Conservation (phyloP, 2,888 invertebrate species). For the Agrotis exclamationis region DNA sequence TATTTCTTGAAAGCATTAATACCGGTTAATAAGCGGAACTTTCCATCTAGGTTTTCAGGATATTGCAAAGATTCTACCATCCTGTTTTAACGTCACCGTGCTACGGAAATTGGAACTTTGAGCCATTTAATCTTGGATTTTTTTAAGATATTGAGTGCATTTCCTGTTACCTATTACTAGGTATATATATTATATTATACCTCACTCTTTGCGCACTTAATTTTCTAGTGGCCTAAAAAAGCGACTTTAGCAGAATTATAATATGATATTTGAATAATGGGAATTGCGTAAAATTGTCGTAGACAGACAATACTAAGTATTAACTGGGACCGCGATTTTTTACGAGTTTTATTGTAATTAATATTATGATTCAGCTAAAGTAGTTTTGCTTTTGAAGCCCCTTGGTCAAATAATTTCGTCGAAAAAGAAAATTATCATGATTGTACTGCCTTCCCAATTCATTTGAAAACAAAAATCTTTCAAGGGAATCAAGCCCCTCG, state of each 20-base stretch:
- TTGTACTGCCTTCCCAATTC: too few species aligned
- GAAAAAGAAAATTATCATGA: too few species aligned
- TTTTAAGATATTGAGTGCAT: neutral
- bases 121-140: constrained; percentile 10
- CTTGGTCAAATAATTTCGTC: too few species aligned
- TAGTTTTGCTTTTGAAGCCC: too few species aligned
- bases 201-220: neutral
- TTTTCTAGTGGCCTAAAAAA: neutral
- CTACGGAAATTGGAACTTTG: constrained; percentile 21
- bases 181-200: neutral
- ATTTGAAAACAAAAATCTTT: too few species aligned
- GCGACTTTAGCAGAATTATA: too few species aligned
- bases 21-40: constrained; percentile 10
- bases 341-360: too few species aligned
- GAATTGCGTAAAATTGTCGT: too few species aligned
- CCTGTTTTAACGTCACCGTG: constrained; percentile 14
- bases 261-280: too few species aligned
- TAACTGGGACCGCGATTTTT: too few species aligned
- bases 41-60: constrained; percentile 27
- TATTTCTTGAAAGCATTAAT: constrained; percentile 15
- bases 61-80: constrained; percentile 37
- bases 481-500: neutral
- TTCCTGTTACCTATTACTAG: neutral
- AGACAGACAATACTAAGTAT: too few species aligned
- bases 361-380: too few species aligned